phyloP scores from a whole-genome alignment of 1,140 invertebrate genomes.

The Macrostomum lignano region DNA sequence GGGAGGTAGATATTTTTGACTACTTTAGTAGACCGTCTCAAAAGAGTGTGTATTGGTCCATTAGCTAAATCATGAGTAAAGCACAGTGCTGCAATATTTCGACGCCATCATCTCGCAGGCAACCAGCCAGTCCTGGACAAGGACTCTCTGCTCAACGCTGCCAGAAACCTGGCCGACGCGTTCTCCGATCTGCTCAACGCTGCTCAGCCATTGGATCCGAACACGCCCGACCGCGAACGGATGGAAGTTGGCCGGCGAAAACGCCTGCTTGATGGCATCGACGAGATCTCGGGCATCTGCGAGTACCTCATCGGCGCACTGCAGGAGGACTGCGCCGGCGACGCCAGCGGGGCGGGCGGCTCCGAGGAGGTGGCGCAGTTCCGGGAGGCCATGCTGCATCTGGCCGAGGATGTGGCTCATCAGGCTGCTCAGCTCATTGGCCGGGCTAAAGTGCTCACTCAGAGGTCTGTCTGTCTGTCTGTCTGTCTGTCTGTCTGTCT shows the following conservation, averaged over 20 bases:
- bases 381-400: slow-evolving; percentile 20
- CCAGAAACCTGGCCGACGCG: slow-evolving; percentile 57
- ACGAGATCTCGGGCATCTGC: not conserved
- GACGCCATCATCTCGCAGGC: too few relatives aligned
- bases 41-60: too few relatives aligned
- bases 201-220: slow-evolving; percentile 45
- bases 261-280: not conserved
- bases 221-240: not conserved
- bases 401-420: slow-evolving; percentile 27
- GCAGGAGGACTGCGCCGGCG: slow-evolving; percentile 35
- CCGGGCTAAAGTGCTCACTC: slow-evolving; percentile 31
- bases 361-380: not conserved
- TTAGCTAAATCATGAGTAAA: too few relatives aligned
- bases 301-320: slow-evolving; percentile 31
- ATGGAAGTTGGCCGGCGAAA: not conserved
- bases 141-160: slow-evolving; percentile 64
- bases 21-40: too few relatives aligned
- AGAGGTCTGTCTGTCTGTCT: too few relatives aligned
- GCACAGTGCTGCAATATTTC: too few relatives aligned
- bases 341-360: slow-evolving; percentile 3
- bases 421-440: slow-evolving; percentile 25
- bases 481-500: too few relatives aligned
- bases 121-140: too few relatives aligned
- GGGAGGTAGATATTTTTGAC: too few relatives aligned
- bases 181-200: slow-evolving; percentile 76